Evolutionary conservation across 2,888 invertebrate species (phyloP).

Genomic region (Epinotia nisella): DNA sequence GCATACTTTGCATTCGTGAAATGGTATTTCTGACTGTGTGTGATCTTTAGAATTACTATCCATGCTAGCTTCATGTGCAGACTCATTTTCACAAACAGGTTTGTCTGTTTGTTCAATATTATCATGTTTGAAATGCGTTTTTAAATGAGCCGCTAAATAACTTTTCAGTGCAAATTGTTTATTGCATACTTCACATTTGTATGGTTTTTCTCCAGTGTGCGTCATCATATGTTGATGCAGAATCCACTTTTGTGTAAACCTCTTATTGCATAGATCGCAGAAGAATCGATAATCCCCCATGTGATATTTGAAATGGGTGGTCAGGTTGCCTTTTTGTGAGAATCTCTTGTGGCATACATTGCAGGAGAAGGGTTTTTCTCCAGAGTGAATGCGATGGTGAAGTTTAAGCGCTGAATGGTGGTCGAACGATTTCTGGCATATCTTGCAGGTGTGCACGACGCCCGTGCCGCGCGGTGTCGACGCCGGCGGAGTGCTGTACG

Average conservation of each 20-base stretch:
- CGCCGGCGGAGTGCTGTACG: neutral
- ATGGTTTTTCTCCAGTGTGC: slow-evolving; percentile 14
- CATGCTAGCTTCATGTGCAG: neutral
- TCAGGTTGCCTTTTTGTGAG: slow-evolving; percentile 10
- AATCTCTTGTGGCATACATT: slow-evolving; percentile 10
- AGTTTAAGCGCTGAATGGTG: slow-evolving; percentile 12
- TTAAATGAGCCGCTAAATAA: slow-evolving; percentile 10
- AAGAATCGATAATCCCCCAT: slow-evolving; percentile 9
- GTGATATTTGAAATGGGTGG: slow-evolving; percentile 4
- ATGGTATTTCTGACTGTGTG: neutral
- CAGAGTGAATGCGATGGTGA: slow-evolving; percentile 10
- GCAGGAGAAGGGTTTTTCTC: slow-evolving; percentile 11
- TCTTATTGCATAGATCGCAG: slow-evolving; percentile 13
- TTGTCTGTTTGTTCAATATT: neutral
- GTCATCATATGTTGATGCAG: slow-evolving; percentile 13
- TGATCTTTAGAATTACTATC: neutral
- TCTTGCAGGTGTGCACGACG: neutral
- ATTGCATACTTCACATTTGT: slow-evolving; percentile 6
- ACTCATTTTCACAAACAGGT: neutral
- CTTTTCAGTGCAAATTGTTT: slow-evolving; percentile 10
- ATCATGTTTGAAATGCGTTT: slow-evolving; percentile 10
- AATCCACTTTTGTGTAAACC: slow-evolving; percentile 8
- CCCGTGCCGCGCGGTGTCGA: neutral
- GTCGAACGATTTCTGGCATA: slow-evolving; percentile 10
- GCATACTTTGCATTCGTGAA: slow-evolving; percentile 3